Base-by-base conservation (phyloP, 2,113 vertebrate species). In the Gymnorhina tibicen region DNA sequence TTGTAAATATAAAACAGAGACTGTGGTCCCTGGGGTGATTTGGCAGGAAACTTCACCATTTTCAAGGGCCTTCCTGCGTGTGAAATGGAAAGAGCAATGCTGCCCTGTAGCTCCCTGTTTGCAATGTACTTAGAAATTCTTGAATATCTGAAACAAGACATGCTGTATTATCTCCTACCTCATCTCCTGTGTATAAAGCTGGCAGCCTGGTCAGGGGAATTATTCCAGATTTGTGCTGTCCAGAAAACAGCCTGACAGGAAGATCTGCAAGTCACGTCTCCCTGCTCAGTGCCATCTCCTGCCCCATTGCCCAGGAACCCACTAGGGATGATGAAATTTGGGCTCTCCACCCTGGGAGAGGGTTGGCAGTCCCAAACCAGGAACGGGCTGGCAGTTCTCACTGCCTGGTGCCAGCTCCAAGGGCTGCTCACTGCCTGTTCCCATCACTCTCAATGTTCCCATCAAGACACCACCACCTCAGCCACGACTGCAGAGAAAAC, bases 161-260 rank as follows among this genome's bases (percentile, higher is more conserved):
- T 14, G 30, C 47, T 4, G 2, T 70, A 74, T 92, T 88, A 92
- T 84, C 83, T 88, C 83, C 67, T 67, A 50, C 73, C 50, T 86
- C 76, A 88, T 66, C 89, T 94, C 73, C 86, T 63, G 47, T 27
- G 26, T 60, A 64, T 91, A 78, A 72, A 95, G 60, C 56, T 84
- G 85, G 83, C 32, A 8, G 72, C 56, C 33, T 53, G 46, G 64
- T 39, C 56, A 52, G 41, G 44, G 68, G 66, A 95, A 66, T 84
- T 60, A 88, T 52, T 88, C 81, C 92, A 91, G 90, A 52, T 72
- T 77, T 91, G 56, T 72, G 53, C 60, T 89, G 69, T 80, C 83
- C 96, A 89, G 92, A 85, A 89, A 91, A 83, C 27, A 95, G 60
- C 39, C 76, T 80, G 68, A 39, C 83, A 95, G 56, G 72, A 90